These are phyloP conservation scores for Nebria ingens DNA, from an alignment of 1,140 invertebrate genomes.

Conservation along the genomic window DNA sequence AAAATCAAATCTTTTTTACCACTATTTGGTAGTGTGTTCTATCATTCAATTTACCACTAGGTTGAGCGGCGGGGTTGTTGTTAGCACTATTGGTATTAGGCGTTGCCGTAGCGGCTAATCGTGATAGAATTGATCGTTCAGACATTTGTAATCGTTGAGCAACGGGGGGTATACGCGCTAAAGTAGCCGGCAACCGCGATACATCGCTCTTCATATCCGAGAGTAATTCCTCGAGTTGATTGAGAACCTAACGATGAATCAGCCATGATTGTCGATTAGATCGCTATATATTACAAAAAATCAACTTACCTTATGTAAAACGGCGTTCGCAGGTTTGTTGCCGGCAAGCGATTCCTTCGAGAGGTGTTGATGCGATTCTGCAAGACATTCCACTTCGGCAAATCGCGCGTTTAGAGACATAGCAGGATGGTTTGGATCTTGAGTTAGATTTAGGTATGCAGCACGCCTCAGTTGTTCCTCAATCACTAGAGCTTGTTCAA, in stretches of 20 bases:
- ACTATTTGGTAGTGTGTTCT: too few relatives aligned
- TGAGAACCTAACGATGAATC: too few relatives aligned
- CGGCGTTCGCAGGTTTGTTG: slow-evolving; percentile 97
- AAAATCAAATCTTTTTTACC: too few relatives aligned
- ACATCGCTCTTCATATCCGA: slow-evolving; percentile 99
- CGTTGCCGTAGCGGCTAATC: slow-evolving; percentile 75
- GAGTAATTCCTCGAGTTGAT: slow-evolving; percentile 95
- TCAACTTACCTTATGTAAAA: slow-evolving; percentile 79
- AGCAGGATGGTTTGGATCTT: slow-evolving; percentile 93
- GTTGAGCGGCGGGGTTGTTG: neutral
- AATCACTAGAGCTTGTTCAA: slow-evolving; percentile 97
- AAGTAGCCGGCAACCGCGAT: slow-evolving; percentile 87
- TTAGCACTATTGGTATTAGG: slow-evolving; percentile 32
- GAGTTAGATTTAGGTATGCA: slow-evolving; percentile 92
- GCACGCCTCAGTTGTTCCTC: slow-evolving; percentile 96
- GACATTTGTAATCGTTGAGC: slow-evolving; percentile 95
- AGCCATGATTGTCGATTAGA: slow-evolving; percentile 51
- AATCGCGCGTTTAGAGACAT: slow-evolving; percentile 94
- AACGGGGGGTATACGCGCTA: slow-evolving; percentile 94
- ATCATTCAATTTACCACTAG: too few relatives aligned
- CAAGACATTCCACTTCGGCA: slow-evolving; percentile 91
- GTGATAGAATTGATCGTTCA: slow-evolving; percentile 86
- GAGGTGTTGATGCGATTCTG: slow-evolving; percentile 90
- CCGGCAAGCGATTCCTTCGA: slow-evolving; percentile 92
- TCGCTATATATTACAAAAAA: too few relatives aligned